Base-by-base conservation (phyloP, 2,113 vertebrate genomes). In the Macrotus californicus region DNA sequence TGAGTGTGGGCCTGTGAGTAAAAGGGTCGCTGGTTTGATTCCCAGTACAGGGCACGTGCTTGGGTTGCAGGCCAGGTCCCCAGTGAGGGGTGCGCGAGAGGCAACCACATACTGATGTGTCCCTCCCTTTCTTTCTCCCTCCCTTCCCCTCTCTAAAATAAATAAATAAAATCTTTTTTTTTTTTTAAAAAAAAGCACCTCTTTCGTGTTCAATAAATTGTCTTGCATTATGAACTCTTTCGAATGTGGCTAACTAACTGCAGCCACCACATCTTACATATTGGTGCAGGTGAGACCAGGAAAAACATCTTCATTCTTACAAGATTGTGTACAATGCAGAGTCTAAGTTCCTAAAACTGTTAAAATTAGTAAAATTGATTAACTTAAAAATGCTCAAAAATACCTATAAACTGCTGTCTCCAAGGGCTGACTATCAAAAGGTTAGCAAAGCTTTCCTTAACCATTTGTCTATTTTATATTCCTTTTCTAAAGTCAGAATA, bases 361-460 rank as follows among this genome's bases (percentile, higher is more conserved):
- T 70, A 15, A 13, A 22, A 46, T 72, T 16, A 41, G 19, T 56
- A 72, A 36, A 89, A 56, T 0, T n/a, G 50, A 2, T 36, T 39
- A n/a, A 81, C 48, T 90, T 22, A 39, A 56, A 87, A 72, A 52
- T 75, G 43, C 54, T 88, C 6, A 87, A 75, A 76, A 67, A n/a
- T 41, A 52, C 50, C 50, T 75, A 6, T 12, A 77, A 94, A 61
- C 39, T 26, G 61, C 43, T 67, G 0, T 61, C 56, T 85, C 29
- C 10, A 79, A 94, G 24, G 52, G 29, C 54, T 14, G 9, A 39
- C 15, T 43, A 50, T 36, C 26, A 48, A 79, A 93, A 67, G 29
- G 34, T 86, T 50, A 69, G 56, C 61, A 89, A 87, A 90, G 50
- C 19, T 73, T 82, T 54, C 59, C 80, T 81, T 70, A 66, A 59